Evolutionary conservation across 2,888 invertebrate species (phyloP).

Genomic region (Syrphus vitripennis): DNA sequence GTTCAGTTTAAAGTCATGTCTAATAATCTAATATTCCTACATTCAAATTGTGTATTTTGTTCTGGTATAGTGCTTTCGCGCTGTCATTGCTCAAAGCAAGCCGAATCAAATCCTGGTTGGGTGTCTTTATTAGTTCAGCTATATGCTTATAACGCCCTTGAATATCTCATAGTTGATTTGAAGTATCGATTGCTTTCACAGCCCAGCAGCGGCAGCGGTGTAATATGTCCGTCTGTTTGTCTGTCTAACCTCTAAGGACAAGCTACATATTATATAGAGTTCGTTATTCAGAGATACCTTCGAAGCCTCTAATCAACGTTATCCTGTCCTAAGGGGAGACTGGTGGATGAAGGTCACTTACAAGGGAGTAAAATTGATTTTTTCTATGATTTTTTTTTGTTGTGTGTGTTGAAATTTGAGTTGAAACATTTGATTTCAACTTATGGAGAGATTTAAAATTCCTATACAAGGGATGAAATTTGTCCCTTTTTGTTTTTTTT

Average conservation of each 20-base stretch:
- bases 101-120: neutral
- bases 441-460: neutral
- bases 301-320: slow-evolving; percentile 16
- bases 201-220: neutral
- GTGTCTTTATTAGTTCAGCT: slow-evolving; percentile 1
- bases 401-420: neutral
- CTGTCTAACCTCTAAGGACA: neutral
- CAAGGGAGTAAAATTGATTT: slow-evolving; percentile 1
- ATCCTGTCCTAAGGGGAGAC: neutral
- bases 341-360: neutral
- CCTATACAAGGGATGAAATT: neutral
- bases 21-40: neutral
- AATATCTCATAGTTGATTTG: slow-evolving; percentile 4
- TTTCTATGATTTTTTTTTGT: neutral
- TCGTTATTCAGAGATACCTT: neutral
- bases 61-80: neutral
- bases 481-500: neutral
- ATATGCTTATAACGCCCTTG: slow-evolving; percentile 21
- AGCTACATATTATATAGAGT: neutral
- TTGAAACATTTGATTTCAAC: neutral
- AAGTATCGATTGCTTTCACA: slow-evolving; percentile 10
- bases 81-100: neutral
- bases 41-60: neutral
- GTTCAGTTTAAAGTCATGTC: slow-evolving; percentile 6
- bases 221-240: neutral